These are phyloP conservation scores for Liparis tanakae DNA, from an alignment of 2,797 vertebrate genomes.

Conservation along the genomic window DNA sequence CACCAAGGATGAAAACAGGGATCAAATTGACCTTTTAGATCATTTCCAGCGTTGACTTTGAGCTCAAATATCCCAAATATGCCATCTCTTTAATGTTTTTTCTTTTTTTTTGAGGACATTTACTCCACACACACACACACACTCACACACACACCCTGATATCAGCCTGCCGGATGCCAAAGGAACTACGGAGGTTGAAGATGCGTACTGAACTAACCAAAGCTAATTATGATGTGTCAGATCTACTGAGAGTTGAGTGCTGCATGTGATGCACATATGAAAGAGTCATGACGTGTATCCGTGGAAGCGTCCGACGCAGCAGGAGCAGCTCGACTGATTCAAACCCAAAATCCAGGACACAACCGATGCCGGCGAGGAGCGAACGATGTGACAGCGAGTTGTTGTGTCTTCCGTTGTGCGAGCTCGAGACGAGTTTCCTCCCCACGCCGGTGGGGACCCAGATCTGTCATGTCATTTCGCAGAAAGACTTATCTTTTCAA, in stretches of 20 bases:
- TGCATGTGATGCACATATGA: not conserved
- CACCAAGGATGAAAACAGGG: no score
- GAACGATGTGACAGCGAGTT: slow-evolving; percentile 42
- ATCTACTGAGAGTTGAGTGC: not conserved
- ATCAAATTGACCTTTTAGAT: no score
- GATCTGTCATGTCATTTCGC: slow-evolving; percentile 71
- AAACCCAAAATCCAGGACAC: slow-evolving; percentile 52
- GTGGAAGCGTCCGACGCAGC: slow-evolving; percentile 13
- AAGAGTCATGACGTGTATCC: slow-evolving; percentile 24
- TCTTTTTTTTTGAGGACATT: no score
- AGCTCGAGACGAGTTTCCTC: slow-evolving; percentile 44
- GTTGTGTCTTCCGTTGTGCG: slow-evolving; percentile 56
- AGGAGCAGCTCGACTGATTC: slow-evolving; percentile 48
- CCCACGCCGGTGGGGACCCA: slow-evolving; percentile 72
- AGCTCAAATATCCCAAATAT: no score
- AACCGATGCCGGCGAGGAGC: not conserved
- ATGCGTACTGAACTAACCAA: not conserved
- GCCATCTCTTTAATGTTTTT: no score
- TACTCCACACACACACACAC: no score
- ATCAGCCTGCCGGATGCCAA: no score
- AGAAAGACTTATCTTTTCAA: slow-evolving; percentile 65
- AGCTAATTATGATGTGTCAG: not conserved
- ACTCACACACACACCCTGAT: no score
- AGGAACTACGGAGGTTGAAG: not conserved
- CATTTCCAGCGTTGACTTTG: no score